Percentiles rank a stretch among this genome's conserved stretches.
Conservation (phyloP, 2,888 invertebrate species). For the Sipha maydis region DNA sequence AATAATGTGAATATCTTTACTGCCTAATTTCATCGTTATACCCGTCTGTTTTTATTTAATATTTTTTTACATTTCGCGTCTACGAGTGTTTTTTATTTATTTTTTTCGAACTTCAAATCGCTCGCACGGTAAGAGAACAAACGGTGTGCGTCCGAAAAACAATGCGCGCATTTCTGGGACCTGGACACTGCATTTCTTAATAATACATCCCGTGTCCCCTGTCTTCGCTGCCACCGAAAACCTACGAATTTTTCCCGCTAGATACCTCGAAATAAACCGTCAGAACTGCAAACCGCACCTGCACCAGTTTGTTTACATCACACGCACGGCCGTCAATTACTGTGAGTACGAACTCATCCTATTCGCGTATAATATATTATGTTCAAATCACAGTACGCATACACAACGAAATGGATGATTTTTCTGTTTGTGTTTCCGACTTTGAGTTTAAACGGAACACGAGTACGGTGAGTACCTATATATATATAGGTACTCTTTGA, state of each 20-base stretch:
- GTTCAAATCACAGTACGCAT: no score
- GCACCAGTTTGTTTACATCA: background rate
- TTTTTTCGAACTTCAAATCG: background rate
- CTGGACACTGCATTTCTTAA: conserved; percentile 18
- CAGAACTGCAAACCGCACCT: background rate
- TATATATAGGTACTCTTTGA: no score
- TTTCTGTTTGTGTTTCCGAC: no score
- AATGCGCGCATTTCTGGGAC: conserved; percentile 44
- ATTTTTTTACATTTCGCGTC: background rate
- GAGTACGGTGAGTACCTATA: no score
- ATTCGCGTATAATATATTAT: background rate
- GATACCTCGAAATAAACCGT: background rate
- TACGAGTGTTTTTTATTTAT: background rate
- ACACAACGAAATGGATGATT: no score
- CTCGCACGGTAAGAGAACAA: background rate
- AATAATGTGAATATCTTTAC: background rate
- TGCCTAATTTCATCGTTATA: background rate
- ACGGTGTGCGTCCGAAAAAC: conserved; percentile 33
- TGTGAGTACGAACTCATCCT: background rate
- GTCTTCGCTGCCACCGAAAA: background rate
- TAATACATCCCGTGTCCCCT: background rate
- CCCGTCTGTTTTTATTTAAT: background rate
- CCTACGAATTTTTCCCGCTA: background rate
- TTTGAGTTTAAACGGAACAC: no score
- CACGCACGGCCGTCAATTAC: background rate